Percentiles rank a stretch among this genome's conserved stretches.
Conservation (phyloP, 1,140 invertebrate genomes). For the Leptonema lineaticorne region DNA sequence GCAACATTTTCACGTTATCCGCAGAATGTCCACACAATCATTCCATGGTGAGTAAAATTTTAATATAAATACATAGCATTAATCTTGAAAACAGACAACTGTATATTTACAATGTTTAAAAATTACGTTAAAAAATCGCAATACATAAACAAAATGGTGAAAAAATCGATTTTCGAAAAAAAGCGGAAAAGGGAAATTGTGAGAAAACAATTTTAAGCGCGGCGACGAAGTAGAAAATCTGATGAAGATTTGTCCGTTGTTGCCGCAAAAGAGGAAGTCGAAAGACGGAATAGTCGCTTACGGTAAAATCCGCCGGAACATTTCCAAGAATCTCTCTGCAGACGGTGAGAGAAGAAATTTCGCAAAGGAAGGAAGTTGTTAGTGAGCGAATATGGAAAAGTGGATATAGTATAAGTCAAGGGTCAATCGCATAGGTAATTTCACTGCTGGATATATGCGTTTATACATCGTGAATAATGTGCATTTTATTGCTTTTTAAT, state of each 20-base stretch:
- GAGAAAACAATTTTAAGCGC: not conserved
- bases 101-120: too few species aligned
- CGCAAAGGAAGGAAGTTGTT: conserved; percentile 19
- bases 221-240: not conserved
- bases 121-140: too few species aligned
- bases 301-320: conserved; percentile 14
- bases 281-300: not conserved
- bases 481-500: too few species aligned
- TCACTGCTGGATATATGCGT: not conserved
- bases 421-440: conserved; percentile 15
- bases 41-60: conserved; percentile 23
- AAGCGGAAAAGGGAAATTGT: not conserved
- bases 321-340: not conserved
- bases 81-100: too few species aligned
- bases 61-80: not conserved
- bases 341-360: conserved; percentile 2
- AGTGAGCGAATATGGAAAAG: not conserved
- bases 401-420: not conserved
- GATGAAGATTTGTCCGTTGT: not conserved
- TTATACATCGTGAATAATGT: too few species aligned
- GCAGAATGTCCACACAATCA: not conserved
- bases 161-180: not conserved
- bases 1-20: conserved; percentile 21
- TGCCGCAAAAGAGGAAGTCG: not conserved
- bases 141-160: too few species aligned